Conservation (phyloP, 2,113 vertebrate genomes). For the Gymnogyps californianus region DNA sequence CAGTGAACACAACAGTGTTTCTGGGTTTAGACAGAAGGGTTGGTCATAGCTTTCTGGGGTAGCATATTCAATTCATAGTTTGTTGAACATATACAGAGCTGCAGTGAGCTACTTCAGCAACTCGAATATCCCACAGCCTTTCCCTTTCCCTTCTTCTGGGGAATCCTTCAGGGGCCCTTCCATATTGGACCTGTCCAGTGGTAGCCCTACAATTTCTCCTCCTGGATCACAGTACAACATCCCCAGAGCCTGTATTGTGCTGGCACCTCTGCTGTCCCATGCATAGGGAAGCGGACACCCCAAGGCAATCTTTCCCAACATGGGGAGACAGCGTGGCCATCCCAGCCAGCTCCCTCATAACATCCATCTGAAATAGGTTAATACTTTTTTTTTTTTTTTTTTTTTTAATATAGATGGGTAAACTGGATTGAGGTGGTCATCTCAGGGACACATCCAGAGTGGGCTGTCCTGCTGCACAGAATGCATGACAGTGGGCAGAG, state of each 20-base stretch:
- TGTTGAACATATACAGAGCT: background rate
- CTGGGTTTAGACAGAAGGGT: background rate
- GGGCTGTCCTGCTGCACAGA: background rate
- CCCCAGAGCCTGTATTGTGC: background rate
- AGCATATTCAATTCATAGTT: background rate
- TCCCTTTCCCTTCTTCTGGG: background rate
- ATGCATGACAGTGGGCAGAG: fast-evolving
- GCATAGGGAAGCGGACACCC: background rate
- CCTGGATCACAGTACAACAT: background rate
- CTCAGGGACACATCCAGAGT: background rate
- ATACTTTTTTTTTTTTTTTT: background rate
- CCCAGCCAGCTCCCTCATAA: background rate
- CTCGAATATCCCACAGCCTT: background rate
- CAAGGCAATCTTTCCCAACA: background rate
- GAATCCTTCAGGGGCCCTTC: background rate
- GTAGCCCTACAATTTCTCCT: background rate
- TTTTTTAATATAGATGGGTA: background rate
- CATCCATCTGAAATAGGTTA: background rate
- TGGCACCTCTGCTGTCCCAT: background rate
- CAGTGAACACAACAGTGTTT: background rate
- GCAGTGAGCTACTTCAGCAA: background rate
- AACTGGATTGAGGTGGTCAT: background rate
- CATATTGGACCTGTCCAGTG: background rate
- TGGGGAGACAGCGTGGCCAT: fast-evolving
- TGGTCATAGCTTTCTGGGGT: background rate